Percentiles rank a stretch among this genome's conserved stretches.
Conservation (phyloP, 2,797 vertebrate species). For the Semaprochilodus insignis region DNA sequence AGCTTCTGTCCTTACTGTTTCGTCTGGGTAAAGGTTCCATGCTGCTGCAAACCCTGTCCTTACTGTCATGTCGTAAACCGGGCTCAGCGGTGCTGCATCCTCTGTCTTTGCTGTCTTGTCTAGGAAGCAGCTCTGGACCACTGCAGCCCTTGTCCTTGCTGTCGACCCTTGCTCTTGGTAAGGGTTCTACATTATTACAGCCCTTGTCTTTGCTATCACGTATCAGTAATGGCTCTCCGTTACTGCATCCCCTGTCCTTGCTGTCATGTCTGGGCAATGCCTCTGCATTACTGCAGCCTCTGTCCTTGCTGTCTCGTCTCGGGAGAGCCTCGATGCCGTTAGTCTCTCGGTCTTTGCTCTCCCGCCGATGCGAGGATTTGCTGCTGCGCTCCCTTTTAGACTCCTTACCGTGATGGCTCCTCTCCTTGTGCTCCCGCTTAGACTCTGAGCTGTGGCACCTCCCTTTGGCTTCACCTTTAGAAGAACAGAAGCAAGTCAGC, state of each 20-base stretch:
- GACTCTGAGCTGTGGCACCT: constrained; percentile 79
- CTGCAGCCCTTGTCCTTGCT: constrained; percentile 77
- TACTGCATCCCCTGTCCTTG: constrained; percentile 69
- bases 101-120: constrained; percentile 72
- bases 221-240: constrained; percentile 79
- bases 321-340: constrained; percentile 37
- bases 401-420: constrained; percentile 70
- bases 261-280: constrained; percentile 45
- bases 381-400: constrained; percentile 78
- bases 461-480: constrained; percentile 86
- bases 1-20: constrained; percentile 79
- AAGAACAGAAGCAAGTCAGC: constrained; percentile 39
- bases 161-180: constrained; percentile 66
- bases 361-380: constrained; percentile 49
- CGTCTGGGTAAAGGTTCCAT: constrained; percentile 72
- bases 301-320: constrained; percentile 58
- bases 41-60: constrained; percentile 76
- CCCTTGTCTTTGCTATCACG: constrained; percentile 77
- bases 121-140: constrained; percentile 84
- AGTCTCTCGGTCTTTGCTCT: constrained; percentile 74
- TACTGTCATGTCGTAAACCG: constrained; percentile 74
- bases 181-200: constrained; percentile 63
- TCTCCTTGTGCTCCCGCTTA: constrained; percentile 80
- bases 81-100: constrained; percentile 66
- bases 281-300: constrained; percentile 32